Conservation (phyloP, 1,140 invertebrate species). For the Formica selysi region DNA sequence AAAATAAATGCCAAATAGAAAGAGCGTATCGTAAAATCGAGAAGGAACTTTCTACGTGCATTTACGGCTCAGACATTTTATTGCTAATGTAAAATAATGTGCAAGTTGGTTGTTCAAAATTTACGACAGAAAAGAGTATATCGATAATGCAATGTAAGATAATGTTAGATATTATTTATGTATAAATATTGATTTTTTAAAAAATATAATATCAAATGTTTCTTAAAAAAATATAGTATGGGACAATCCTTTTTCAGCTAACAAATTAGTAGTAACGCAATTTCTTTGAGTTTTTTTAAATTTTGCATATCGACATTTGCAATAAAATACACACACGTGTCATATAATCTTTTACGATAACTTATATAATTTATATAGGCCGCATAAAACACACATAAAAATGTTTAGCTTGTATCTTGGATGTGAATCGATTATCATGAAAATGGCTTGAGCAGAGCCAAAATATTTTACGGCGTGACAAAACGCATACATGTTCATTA, state of each 20-base stretch:
- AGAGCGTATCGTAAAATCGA: background rate
- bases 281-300: background rate
- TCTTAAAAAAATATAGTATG: background rate
- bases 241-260: background rate
- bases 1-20: slow-evolving; percentile 5
- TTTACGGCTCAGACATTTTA: slow-evolving; percentile 2
- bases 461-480: background rate
- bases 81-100: background rate
- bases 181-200: background rate
- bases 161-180: background rate
- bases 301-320: background rate
- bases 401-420: background rate
- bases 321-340: background rate
- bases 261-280: background rate
- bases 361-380: background rate
- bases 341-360: background rate
- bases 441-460: background rate
- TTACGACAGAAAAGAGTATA: background rate
- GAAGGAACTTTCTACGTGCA: background rate
- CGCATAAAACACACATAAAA: background rate
- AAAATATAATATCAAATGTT: background rate
- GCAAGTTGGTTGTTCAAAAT: background rate
- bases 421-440: background rate
- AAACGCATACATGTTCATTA: background rate
- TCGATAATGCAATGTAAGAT: background rate